Evolutionary conservation across 2,888 invertebrate genomes (phyloP), one percentile per base, ranked within the genome.

Genomic region (Acleris sparsana): DNA sequence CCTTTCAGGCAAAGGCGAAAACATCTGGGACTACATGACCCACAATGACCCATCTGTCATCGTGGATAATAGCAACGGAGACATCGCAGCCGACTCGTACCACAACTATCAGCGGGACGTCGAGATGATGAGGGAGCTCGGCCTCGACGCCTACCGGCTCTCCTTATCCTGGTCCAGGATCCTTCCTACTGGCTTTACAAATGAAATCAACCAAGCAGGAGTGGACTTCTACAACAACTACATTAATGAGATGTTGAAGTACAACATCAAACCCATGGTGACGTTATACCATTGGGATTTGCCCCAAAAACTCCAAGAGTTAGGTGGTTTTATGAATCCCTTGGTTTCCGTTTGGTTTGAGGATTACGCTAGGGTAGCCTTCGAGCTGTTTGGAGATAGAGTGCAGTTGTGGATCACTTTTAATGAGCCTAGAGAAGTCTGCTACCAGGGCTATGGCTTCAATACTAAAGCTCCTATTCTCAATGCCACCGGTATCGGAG

Each of bases 141-240:
- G 89, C 0, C 78, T 89, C 0, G 80, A 93, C 53, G 87, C 86
- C 44, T 93, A 94, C 75, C 80, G 94, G 13, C 93, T 94, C 77
- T 94, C 94, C 0, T 75, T 94, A n/a, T 92, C 94, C 13, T 95
- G 95, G 95, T 71, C 94, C 0, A 84, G 95, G 53, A 88, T 95
- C 25, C 80, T 95, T n/a, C 94, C 95, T 0, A 90, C 86, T 49
- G 95, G 94, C 18, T 81, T 88, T 29, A 64, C 87, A 1, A 86
- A 93, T 61, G 74, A 83, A 7, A 76, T 94, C 17, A 96, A 94
- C 77, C 79, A 91, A 73, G 89, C 89, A 0, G 96, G 95, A 3
- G 84, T 96, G 13, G 84, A 91, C 29, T 95, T 95, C 80, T 96
- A 96, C 81, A 94, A 94, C 70, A 88, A 93, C 69, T 83, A 95